Evolutionary conservation across 1,140 invertebrate species (phyloP).

Genomic region (Octopus bimaculoides): DNA sequence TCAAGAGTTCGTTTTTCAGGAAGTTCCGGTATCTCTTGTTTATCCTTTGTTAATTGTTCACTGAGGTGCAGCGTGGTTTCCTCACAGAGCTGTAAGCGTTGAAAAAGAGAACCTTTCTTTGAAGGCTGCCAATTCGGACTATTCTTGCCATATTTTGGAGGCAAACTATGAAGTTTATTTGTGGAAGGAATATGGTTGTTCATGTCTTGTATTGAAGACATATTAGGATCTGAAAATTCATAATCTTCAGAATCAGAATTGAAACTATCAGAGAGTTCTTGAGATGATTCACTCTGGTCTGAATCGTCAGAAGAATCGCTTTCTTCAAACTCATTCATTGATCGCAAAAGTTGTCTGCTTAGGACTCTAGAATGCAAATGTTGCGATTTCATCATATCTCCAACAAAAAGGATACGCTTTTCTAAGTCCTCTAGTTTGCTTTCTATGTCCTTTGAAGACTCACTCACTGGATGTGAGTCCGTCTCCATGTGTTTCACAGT

Average conservation of each 20-base stretch:
- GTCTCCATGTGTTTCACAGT: neutral
- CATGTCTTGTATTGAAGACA: slow-evolving; percentile 38
- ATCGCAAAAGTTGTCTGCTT: slow-evolving; percentile 11
- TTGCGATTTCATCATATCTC: slow-evolving; percentile 29
- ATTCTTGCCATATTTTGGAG: slow-evolving; percentile 24
- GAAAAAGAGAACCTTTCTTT: neutral
- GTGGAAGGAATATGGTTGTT: slow-evolving; percentile 37
- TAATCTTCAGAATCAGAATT: slow-evolving; percentile 19
- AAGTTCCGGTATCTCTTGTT: neutral
- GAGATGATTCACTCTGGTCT: slow-evolving; percentile 19
- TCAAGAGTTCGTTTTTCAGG: neutral
- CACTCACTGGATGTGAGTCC: neutral
- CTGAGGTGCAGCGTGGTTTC: slow-evolving; percentile 39
- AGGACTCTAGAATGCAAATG: slow-evolving; percentile 14
- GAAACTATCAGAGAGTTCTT: slow-evolving; percentile 29
- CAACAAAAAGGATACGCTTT: slow-evolving; percentile 34
- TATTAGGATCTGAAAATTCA: slow-evolving; percentile 8
- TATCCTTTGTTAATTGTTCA: slow-evolving; percentile 27
- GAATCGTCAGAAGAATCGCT: slow-evolving; percentile 19
- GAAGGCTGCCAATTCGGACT: neutral
- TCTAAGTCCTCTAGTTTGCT: slow-evolving; percentile 39
- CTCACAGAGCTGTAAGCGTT: slow-evolving; percentile 24
- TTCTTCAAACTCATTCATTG: slow-evolving; percentile 17
- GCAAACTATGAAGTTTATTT: slow-evolving; percentile 38
- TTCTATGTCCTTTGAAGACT: slow-evolving; percentile 34